Evolutionary conservation across 2,888 invertebrate species (phyloP), one percentile per base, ranked within the genome.

Genomic region (Geophilus truncorum): DNA sequence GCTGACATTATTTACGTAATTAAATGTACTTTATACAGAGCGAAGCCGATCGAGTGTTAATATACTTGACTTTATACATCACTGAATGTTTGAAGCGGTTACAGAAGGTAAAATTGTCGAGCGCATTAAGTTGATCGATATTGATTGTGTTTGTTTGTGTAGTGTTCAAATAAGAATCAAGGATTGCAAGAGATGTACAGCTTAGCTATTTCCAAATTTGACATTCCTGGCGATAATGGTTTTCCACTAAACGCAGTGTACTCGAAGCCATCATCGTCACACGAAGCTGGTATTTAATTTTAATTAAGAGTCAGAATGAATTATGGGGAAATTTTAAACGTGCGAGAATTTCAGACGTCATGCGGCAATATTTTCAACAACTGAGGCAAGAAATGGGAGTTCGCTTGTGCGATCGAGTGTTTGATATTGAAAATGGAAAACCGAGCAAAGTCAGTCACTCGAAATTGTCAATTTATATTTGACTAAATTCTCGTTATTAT

Each of bases 181-280:
- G 99, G 94, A 0, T 90, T 92, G 84, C 96, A 97, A 86, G 99
- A 99, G 87, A 95, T 99, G 95, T 96, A 96, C 86, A 92, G 96
- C 82, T 89, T 99, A 84, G 98, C 98, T 0, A 94, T 97, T 85
- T 93, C 94, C 0, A 94, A 94, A 86, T 97, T 98, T 88, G 97
- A 97, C 86, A 94, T 99, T 85, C 99, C 99, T 6, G 99, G 99
- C 10, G 98, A 99, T 83, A 86, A 92, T 15, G 94, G 94, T 0
- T 99, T 98, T 86, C 98, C 98, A 0, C 89, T 99, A 18, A 98
- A 98, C 88, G 93, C 96, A 12, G 96, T 98, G 80, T 99, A 97
- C 88, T 94, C 93, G 0, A 96, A 93, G 86, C 97, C 98, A 21
- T 88, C 90, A 15, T 91, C 89, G 84, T 89, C 92, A 21, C 90